Evolutionary conservation across 2,888 invertebrate genomes (phyloP).

Genomic region (Fragum whitleyi): DNA sequence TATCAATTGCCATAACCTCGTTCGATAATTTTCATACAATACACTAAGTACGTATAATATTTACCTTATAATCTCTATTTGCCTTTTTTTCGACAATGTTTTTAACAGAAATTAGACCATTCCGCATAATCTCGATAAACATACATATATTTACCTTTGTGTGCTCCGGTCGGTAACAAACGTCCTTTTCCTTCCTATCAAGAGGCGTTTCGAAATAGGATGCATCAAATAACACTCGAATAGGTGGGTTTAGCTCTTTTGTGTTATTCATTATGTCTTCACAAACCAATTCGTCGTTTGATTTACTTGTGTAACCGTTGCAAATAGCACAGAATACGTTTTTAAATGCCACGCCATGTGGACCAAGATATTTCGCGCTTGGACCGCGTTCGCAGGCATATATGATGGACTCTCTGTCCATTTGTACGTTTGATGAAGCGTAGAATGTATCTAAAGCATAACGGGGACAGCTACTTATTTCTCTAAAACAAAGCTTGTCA

Average conservation of each 20-base stretch:
- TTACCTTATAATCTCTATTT: too few relatives aligned
- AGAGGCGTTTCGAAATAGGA: not conserved
- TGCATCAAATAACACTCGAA: not conserved
- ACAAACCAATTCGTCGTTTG: not conserved
- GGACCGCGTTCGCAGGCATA: not conserved
- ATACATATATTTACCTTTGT: not conserved
- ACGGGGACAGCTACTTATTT: not conserved
- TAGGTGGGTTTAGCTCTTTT: not conserved
- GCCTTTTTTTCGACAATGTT: too few relatives aligned
- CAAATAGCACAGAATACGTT: constrained; percentile 1
- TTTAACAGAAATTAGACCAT: too few relatives aligned
- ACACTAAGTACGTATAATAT: too few relatives aligned
- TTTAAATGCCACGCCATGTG: not conserved
- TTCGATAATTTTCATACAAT: too few relatives aligned
- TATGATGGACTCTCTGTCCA: not conserved
- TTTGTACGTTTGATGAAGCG: not conserved
- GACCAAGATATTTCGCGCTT: not conserved
- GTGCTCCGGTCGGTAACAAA: not conserved
- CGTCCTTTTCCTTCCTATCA: not conserved
- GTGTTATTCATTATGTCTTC: not conserved
- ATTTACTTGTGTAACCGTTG: not conserved
- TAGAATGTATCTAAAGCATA: not conserved
- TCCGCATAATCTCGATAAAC: too few relatives aligned
- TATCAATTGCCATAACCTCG: too few relatives aligned
- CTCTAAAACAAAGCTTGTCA: not conserved